These are phyloP conservation scores for Sphyrna mokarran DNA, from an alignment of 2,113 vertebrate species.

Conservation along the genomic window DNA sequence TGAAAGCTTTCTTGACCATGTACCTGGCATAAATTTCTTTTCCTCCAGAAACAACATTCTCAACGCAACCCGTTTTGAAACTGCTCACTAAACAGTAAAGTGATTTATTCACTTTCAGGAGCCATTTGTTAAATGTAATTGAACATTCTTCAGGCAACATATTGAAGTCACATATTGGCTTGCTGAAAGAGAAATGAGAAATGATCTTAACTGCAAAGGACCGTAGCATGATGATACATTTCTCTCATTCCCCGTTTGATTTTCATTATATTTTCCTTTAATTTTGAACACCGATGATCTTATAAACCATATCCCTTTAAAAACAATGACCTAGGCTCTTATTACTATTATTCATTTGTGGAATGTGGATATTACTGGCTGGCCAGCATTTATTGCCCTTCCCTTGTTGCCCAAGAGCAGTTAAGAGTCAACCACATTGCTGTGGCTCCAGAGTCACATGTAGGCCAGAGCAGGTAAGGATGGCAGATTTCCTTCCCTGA, in stretches of 20 bases:
- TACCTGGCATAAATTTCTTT: neutral
- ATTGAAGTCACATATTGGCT: neutral
- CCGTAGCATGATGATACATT: neutral
- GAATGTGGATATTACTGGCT: no score
- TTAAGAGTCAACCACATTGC: no score
- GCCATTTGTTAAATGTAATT: constrained; percentile 26
- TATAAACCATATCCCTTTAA: neutral
- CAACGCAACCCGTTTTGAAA: neutral
- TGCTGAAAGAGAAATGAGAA: neutral
- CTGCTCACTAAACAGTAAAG: neutral
- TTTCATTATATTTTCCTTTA: neutral
- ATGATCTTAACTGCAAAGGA: no score
- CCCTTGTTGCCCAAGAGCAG: no score
- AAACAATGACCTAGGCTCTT: neutral
- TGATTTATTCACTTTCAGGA: constrained; percentile 16
- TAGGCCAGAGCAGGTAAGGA: no score
- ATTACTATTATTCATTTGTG: no score
- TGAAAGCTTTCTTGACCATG: neutral
- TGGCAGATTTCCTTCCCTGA: no score
- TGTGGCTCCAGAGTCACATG: no score
- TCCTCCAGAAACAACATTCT: neutral
- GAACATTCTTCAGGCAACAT: neutral
- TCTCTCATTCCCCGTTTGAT: neutral
- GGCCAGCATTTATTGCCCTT: no score
- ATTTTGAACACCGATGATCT: neutral